These are phyloP conservation scores for Phorcus lineatus DNA, from an alignment of 2,888 invertebrate genomes.

Conservation along the genomic window DNA sequence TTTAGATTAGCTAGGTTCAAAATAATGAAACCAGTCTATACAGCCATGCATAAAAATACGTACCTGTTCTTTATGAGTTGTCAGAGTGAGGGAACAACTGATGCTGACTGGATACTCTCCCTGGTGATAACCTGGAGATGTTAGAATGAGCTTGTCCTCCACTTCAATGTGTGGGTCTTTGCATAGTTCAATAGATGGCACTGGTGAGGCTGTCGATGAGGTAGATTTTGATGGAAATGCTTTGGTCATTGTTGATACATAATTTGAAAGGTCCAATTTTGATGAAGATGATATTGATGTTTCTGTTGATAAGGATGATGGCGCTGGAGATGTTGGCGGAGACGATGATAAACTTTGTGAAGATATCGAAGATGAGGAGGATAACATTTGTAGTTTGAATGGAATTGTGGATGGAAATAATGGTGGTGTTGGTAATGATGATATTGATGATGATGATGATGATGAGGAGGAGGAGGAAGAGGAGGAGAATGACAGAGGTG, in stretches of 20 bases:
- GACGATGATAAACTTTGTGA: neutral
- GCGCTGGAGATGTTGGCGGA: neutral
- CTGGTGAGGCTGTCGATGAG: neutral
- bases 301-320: neutral
- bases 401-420: neutral
- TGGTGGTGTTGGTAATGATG: neutral
- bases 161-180: neutral
- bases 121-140: neutral
- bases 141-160: neutral
- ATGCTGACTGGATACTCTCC: conserved; percentile 6
- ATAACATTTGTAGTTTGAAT: no score
- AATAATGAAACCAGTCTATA: no score
- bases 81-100: neutral
- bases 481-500: neutral
- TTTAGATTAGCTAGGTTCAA: no score
- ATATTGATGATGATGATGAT: neutral
- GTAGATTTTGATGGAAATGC: neutral
- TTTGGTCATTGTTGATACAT: neutral
- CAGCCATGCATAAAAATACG: neutral
- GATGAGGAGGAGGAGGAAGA: neutral
- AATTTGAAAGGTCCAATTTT: neutral
- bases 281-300: neutral
- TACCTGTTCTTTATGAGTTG: neutral
- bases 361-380: neutral
- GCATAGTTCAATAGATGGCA: neutral